These are phyloP conservation scores for Brachionus angularis DNA, from an alignment of 1,140 invertebrate genomes.

Conservation along the genomic window DNA sequence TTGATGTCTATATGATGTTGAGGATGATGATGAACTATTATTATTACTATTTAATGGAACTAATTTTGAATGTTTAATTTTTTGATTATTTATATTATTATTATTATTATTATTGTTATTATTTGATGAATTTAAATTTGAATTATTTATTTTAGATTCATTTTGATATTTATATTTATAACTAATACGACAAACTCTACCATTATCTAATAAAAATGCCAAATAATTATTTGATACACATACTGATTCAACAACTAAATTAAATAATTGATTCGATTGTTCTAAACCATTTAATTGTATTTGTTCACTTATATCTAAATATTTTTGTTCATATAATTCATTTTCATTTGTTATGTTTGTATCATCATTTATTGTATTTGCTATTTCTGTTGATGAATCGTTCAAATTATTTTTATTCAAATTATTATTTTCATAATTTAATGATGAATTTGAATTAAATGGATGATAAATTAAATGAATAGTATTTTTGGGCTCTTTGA, in stretches of 20 bases:
- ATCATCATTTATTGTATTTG: too few relatives aligned
- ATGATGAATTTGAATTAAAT: neutral
- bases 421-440: too few relatives aligned
- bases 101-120: too few relatives aligned
- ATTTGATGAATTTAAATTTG: too few relatives aligned
- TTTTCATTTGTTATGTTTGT: neutral
- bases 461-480: conserved; percentile 5
- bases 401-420: too few relatives aligned
- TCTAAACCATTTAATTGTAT: neutral
- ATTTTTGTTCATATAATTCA: neutral
- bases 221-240: conserved; percentile 1
- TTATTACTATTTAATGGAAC: too few relatives aligned
- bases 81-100: too few relatives aligned
- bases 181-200: conserved; percentile 10
- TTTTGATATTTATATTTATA: conserved; percentile 40
- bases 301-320: conserved; percentile 23
- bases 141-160: neutral
- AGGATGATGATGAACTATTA: too few relatives aligned
- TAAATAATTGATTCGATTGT: conserved; percentile 5
- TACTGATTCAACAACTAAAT: conserved; percentile 34
- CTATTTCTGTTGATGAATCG: too few relatives aligned
- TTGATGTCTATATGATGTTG: too few relatives aligned
- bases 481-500: conserved; percentile 29
- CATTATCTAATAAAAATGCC: conserved; percentile 30
- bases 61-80: too few relatives aligned